Conservation (phyloP, 2,797 vertebrate genomes). For the Neoniphon sammara region DNA sequence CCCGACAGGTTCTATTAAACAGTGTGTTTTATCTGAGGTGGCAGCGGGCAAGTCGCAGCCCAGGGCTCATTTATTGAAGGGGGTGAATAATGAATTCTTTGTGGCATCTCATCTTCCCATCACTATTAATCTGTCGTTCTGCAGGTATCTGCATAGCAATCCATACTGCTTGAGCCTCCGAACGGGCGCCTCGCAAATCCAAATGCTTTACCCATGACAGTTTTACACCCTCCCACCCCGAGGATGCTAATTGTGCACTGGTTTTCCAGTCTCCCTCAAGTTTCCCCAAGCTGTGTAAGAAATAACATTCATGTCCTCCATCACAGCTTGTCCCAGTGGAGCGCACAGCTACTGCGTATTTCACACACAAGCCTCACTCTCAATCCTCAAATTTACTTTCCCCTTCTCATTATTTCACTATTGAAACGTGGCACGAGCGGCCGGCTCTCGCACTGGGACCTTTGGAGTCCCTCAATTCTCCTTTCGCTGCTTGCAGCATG, state of each 20-base stretch:
- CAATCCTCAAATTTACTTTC: constrained; percentile 2
- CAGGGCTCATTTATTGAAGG: constrained; percentile 75
- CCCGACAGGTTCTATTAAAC: constrained; percentile 67
- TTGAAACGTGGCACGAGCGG: constrained; percentile 12
- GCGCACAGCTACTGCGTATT: not conserved
- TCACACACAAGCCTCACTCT: constrained; percentile 18
- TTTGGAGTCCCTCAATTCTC: constrained; percentile 26
- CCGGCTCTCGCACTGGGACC: constrained; percentile 19
- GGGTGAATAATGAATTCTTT: constrained; percentile 77
- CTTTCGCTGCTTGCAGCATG: not conserved
- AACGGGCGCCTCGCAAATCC: constrained; percentile 20
- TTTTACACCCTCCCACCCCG: constrained; percentile 36
- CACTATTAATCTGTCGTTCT: constrained; percentile 75
- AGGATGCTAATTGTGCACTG: constrained; percentile 49
- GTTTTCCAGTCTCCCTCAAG: constrained; percentile 42
- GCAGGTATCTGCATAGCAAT: constrained; percentile 64
- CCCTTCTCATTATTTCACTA: not conserved
- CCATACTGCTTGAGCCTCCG: constrained; percentile 35
- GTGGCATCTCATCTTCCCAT: constrained; percentile 78
- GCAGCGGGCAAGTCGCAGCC: constrained; percentile 68
- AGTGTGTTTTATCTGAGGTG: constrained; percentile 58
- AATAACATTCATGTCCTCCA: constrained; percentile 32
- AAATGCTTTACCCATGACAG: constrained; percentile 23
- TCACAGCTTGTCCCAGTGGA: constrained; percentile 7
- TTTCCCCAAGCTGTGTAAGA: constrained; percentile 34